These are phyloP conservation scores for Eristalis intricaria DNA, from an alignment of 2,888 invertebrate species.

Conservation along the genomic window DNA sequence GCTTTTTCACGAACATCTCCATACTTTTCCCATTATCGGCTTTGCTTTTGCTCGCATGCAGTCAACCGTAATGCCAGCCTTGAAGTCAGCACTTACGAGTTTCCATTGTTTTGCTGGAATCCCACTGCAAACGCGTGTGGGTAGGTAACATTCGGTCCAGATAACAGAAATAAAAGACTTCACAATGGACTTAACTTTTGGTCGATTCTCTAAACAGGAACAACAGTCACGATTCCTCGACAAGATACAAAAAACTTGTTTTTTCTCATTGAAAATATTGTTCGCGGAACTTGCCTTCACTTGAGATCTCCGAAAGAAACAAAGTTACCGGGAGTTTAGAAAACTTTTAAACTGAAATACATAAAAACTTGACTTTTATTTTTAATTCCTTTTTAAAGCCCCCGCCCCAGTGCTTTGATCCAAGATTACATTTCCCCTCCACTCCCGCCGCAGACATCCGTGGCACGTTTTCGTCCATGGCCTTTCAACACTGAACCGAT, in stretches of 20 bases:
- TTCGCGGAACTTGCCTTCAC: background rate
- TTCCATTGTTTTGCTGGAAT: background rate
- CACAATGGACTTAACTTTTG: background rate
- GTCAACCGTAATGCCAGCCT: background rate
- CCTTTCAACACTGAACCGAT: background rate
- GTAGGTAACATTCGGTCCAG: background rate
- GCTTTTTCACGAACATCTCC: no score
- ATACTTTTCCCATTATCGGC: background rate
- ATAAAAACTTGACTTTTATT: constrained; percentile 21
- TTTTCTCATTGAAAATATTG: background rate
- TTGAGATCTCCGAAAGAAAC: background rate
- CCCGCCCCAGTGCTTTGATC: background rate
- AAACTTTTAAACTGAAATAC: background rate
- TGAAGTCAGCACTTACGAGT: background rate
- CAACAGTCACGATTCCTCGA: background rate
- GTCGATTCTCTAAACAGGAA: background rate
- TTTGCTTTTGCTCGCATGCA: background rate
- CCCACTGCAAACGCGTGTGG: background rate
- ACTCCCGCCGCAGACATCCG: background rate
- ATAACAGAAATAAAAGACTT: background rate
- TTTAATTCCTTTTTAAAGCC: constrained; percentile 19
- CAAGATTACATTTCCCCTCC: background rate
- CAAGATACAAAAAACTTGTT: background rate
- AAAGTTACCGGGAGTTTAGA: background rate
- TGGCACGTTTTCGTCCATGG: background rate